phyloP scores from a whole-genome alignment of 1,140 invertebrate genomes.

The Bemisia tabaci region DNA sequence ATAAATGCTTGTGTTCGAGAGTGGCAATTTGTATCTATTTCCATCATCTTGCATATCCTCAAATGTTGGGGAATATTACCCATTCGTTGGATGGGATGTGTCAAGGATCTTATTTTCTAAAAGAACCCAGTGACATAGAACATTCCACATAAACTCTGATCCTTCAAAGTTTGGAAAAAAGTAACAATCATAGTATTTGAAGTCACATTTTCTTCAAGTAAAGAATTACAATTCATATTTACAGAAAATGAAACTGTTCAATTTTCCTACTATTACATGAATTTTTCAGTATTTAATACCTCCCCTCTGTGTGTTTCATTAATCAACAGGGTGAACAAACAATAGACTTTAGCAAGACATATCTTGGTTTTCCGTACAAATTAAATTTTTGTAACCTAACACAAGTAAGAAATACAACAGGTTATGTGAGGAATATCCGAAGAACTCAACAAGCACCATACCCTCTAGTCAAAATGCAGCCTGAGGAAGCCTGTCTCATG shows the following conservation, averaged over 20 bases:
- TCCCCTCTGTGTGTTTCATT: background rate
- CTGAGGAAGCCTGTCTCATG: constrained; percentile 37
- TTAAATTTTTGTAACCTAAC: constrained; percentile 67
- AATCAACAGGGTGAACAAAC: constrained; percentile 50
- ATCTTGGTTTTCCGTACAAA: constrained; percentile 56
- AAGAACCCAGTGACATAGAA: too few relatives aligned
- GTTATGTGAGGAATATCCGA: constrained; percentile 51
- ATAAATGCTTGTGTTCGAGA: background rate
- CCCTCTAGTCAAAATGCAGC: constrained; percentile 53
- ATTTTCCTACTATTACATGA: too few relatives aligned
- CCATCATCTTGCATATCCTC: constrained; percentile 9
- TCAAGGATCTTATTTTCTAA: too few relatives aligned
- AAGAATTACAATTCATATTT: too few relatives aligned
- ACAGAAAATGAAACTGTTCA: too few relatives aligned
- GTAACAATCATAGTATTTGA: too few relatives aligned
- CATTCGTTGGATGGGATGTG: too few relatives aligned
- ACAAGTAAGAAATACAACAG: constrained; percentile 53
- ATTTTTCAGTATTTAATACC: too few relatives aligned
- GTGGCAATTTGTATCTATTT: constrained; percentile 6
- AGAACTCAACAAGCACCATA: constrained; percentile 65
- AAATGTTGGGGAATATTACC: too few relatives aligned
- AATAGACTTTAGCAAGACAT: constrained; percentile 54
- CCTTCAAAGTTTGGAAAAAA: too few relatives aligned
- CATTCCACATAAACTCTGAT: too few relatives aligned
- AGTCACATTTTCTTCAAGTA: too few relatives aligned